These are phyloP conservation scores for Zaprionus taronus DNA, from an alignment of 1,140 invertebrate genomes.

Conservation along the genomic window DNA sequence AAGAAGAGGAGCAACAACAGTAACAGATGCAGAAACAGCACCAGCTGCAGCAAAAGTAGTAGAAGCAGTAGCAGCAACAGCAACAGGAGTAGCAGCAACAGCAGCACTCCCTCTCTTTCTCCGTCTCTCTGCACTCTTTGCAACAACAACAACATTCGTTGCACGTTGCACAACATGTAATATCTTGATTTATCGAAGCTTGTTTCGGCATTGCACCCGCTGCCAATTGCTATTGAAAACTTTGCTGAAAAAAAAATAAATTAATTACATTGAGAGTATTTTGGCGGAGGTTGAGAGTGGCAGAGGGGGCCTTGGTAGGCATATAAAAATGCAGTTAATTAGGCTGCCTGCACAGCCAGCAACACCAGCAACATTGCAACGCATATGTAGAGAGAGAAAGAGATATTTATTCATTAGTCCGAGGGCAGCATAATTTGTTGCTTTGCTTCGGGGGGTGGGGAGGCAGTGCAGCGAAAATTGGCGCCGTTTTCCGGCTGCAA, in stretches of 20 bases:
- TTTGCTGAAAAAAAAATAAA: slow-evolving; percentile 1
- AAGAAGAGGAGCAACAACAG: too few species aligned
- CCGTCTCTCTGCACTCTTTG: too few species aligned
- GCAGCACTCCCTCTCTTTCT: too few species aligned
- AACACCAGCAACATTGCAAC: not conserved
- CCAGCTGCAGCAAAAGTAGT: too few species aligned
- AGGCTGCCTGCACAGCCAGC: slow-evolving; percentile 14
- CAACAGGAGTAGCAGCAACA: too few species aligned
- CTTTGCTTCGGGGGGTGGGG: slow-evolving; percentile 42
- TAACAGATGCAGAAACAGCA: too few species aligned
- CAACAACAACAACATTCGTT: not conserved
- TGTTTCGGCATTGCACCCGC: not conserved
- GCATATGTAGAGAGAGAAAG: slow-evolving; percentile 6
- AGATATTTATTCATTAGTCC: slow-evolving; percentile 76
- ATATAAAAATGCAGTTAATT: slow-evolving; percentile 42
- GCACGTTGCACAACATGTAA: slow-evolving; percentile 23
- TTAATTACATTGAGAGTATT: slow-evolving; percentile 12
- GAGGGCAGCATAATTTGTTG: slow-evolving; percentile 64
- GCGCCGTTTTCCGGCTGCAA: slow-evolving; percentile 33
- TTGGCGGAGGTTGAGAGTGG: not conserved
- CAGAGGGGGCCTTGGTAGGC: not conserved
- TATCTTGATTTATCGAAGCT: slow-evolving; percentile 25
- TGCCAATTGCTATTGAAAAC: not conserved
- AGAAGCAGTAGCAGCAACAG: too few species aligned
- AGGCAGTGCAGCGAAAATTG: slow-evolving; percentile 35